Evolutionary conservation across 1,140 invertebrate species (phyloP).

Genomic region (Caenorhabditis elegans): DNA sequence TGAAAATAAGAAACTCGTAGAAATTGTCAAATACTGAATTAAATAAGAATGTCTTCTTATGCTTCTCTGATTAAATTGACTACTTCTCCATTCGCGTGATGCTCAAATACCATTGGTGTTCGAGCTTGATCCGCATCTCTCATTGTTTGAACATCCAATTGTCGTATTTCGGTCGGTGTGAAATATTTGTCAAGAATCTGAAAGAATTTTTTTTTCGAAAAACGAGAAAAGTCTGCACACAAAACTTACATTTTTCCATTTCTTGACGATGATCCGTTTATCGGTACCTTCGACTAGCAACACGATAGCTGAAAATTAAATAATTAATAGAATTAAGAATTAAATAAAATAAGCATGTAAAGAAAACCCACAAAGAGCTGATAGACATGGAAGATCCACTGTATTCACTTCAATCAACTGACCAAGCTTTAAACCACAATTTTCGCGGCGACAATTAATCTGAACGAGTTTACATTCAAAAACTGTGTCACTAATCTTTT

Average conservation of each 20-base stretch:
- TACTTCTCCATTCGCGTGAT: too few relatives aligned
- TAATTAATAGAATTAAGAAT: too few relatives aligned
- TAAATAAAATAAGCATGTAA: too few relatives aligned
- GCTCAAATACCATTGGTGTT: not conserved
- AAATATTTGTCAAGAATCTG: not conserved
- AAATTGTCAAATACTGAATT: too few relatives aligned
- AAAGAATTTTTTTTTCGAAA: not conserved
- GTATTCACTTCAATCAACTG: too few relatives aligned
- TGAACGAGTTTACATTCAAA: not conserved
- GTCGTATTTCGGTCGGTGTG: not conserved
- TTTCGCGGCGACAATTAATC: not conserved
- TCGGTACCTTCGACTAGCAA: not conserved
- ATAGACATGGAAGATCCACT: too few relatives aligned
- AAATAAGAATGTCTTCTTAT: too few relatives aligned
- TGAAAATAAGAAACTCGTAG: too few relatives aligned
- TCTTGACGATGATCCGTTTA: not conserved
- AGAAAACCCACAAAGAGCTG: too few relatives aligned
- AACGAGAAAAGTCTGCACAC: too few relatives aligned
- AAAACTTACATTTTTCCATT: conserved; percentile 24
- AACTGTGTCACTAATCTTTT: not conserved
- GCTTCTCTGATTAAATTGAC: too few relatives aligned
- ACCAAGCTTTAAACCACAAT: too few relatives aligned
- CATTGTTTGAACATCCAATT: conserved; percentile 1
- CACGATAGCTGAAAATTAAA: not conserved
- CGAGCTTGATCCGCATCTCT: not conserved